These are phyloP conservation scores for Ligdia adustata DNA, from an alignment of 2,888 invertebrate genomes.

Conservation along the genomic window DNA sequence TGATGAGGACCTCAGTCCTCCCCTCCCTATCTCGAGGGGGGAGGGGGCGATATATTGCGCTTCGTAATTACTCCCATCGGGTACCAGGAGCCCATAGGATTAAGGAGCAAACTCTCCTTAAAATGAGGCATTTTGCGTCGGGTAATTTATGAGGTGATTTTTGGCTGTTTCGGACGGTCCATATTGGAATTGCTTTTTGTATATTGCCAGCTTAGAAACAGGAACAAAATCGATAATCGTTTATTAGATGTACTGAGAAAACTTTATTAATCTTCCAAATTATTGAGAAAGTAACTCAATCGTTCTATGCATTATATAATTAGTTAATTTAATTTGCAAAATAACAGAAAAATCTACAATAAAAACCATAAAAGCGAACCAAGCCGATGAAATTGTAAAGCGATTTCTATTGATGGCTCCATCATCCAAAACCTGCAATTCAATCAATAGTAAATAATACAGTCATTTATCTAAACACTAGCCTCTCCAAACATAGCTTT, in stretches of 20 bases:
- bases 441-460: too few relatives aligned
- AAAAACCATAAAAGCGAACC: too few relatives aligned
- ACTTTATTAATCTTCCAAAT: neutral
- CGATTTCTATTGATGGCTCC: too few relatives aligned
- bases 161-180: slow-evolving; percentile 33
- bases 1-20: slow-evolving; percentile 64
- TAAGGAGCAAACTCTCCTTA: slow-evolving; percentile 68
- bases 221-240: slow-evolving; percentile 1
- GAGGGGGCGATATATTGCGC: slow-evolving; percentile 70
- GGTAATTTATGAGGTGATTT: slow-evolving; percentile 61
- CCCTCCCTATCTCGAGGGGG: slow-evolving; percentile 27
- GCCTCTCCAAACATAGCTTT: too few relatives aligned
- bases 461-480: too few relatives aligned
- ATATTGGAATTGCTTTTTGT: slow-evolving; percentile 18
- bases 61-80: slow-evolving; percentile 72
- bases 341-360: too few relatives aligned
- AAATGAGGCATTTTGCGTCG: slow-evolving; percentile 69
- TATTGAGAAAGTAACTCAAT: too few relatives aligned
- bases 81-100: slow-evolving; percentile 68
- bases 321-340: too few relatives aligned
- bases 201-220: neutral
- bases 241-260: neutral
- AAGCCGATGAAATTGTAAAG: too few relatives aligned
- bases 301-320: too few relatives aligned
- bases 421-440: too few relatives aligned